phyloP scores from a whole-genome alignment of 1,140 invertebrate species.

The Temnothorax nylanderi region DNA sequence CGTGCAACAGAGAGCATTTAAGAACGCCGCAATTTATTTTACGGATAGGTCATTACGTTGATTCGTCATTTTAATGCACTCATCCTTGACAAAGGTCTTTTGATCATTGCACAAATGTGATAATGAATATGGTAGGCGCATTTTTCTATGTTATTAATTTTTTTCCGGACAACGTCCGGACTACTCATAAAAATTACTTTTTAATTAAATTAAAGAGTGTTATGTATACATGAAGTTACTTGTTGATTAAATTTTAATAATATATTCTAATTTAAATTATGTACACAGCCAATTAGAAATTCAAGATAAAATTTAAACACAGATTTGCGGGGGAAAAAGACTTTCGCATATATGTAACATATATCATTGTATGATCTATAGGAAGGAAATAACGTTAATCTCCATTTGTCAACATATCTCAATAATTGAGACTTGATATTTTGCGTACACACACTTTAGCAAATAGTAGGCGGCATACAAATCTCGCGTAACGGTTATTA shows the following conservation, averaged over 20 bases:
- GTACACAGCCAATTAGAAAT: not conserved
- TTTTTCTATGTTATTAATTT: not conserved
- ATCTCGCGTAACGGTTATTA: slow-evolving; percentile 51
- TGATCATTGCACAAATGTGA: not conserved
- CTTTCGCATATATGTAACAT: not conserved
- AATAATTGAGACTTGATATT: slow-evolving; percentile 13
- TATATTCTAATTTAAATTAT: not conserved
- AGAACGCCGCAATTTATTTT: not conserved
- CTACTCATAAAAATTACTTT: not conserved
- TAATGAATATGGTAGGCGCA: not conserved
- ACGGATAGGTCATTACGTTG: not conserved
- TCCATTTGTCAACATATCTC: not conserved
- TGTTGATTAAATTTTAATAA: not conserved
- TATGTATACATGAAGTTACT: not conserved
- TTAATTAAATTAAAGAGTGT: slow-evolving; percentile 8
- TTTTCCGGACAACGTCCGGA: not conserved
- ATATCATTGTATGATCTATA: not conserved
- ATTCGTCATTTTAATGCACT: not conserved
- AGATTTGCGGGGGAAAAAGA: not conserved
- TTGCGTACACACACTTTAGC: not conserved
- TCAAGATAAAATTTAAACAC: not conserved
- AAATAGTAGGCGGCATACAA: slow-evolving; percentile 29
- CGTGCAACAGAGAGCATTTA: not conserved
- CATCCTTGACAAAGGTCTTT: not conserved
- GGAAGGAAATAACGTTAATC: not conserved